These are phyloP conservation scores for Phymastichus coffea DNA, from an alignment of 1,140 invertebrate species.

Conservation along the genomic window DNA sequence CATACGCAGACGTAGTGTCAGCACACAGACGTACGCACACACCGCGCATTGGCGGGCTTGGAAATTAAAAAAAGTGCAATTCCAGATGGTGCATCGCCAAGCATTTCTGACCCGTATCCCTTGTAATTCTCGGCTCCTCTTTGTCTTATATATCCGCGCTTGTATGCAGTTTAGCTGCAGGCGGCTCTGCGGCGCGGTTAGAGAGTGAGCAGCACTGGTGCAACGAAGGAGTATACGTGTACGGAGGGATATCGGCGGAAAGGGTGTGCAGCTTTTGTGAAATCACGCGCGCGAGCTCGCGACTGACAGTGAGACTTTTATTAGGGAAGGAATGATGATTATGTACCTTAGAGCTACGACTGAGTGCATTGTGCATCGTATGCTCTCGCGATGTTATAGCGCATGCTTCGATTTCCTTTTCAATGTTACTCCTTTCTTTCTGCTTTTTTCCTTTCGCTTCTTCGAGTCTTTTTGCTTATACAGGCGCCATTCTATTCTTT, in stretches of 20 bases:
- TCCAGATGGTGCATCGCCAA: conserved; percentile 49
- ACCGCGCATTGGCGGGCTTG: not conserved
- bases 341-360: conserved; percentile 52
- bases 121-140: conserved; percentile 44
- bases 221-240: conserved; percentile 13
- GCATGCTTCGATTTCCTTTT: conserved; percentile 13
- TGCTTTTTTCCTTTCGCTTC: conserved; percentile 18
- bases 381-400: not conserved
- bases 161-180: conserved; percentile 26
- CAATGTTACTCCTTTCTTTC: no score
- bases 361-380: conserved; percentile 12
- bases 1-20: no score
- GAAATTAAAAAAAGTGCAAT: conserved; percentile 52
- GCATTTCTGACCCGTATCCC: conserved; percentile 53
- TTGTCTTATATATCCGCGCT: conserved; percentile 34
- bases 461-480: conserved; percentile 15
- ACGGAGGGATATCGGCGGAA: not conserved
- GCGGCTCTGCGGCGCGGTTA: conserved; percentile 5
- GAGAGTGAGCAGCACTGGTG: not conserved
- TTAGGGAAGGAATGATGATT: conserved; percentile 57
- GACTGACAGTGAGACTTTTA: conserved; percentile 57
- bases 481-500: conserved; percentile 20
- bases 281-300: conserved; percentile 28
- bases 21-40: no score
- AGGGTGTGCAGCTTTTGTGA: conserved; percentile 17